phyloP scores from a whole-genome alignment of 1,140 invertebrate species.

The Drosophila carrolli region DNA sequence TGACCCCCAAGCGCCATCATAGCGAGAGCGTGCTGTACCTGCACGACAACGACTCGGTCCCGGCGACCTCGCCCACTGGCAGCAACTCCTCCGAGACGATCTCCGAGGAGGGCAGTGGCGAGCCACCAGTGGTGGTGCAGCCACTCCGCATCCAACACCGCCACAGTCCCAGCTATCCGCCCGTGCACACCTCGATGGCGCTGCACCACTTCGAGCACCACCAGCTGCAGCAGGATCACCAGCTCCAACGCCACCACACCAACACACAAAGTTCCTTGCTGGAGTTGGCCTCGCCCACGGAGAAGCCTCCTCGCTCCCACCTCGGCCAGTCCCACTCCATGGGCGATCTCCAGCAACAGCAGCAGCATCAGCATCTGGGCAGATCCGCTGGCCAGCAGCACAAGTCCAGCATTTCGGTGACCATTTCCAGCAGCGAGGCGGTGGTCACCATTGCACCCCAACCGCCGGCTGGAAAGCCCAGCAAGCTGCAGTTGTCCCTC shows the following conservation, averaged over 20 bases:
- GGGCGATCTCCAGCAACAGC: conserved; percentile 65
- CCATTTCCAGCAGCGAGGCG: conserved; percentile 69
- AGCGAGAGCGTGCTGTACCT: conserved; percentile 92
- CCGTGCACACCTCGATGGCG: conserved; percentile 67
- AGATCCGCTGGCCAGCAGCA: conserved; percentile 56
- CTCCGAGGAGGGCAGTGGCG: conserved; percentile 44
- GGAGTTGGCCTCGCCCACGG: conserved; percentile 23
- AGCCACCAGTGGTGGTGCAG: conserved; percentile 8
- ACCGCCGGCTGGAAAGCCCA: conserved; percentile 64
- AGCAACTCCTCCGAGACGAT: conserved; percentile 35
- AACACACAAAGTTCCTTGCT: conserved; percentile 70
- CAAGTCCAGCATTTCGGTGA: conserved; percentile 81
- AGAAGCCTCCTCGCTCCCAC: conserved; percentile 31
- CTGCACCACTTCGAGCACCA: conserved; percentile 60
- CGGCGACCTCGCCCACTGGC: conserved; percentile 13
- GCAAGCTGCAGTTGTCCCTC: conserved; percentile 43
- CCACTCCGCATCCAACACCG: conserved; percentile 61
- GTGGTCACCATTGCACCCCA: conserved; percentile 63
- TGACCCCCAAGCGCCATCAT: conserved; percentile 92
- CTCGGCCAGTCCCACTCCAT: conserved; percentile 66
- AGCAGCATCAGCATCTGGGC: conserved; percentile 26
- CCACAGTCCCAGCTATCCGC: conserved; percentile 80
- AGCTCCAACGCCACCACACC: conserved; percentile 11
- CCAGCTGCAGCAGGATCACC: conserved; percentile 23
- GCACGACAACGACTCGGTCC: conserved; percentile 78